Conservation (phyloP, 2,888 invertebrate species). For the Drosophila atroscutellata region DNA sequence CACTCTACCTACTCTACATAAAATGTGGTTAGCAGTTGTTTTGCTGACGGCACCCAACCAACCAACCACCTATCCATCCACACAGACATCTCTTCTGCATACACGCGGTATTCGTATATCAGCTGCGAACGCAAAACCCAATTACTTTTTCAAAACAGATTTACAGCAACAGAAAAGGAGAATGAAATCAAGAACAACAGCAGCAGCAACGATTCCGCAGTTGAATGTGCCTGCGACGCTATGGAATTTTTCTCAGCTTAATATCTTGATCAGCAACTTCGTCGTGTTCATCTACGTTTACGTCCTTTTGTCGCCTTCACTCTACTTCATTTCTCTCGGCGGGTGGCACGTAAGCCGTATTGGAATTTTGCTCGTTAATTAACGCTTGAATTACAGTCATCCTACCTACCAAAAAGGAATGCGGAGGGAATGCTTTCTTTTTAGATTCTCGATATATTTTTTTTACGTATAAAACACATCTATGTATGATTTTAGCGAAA, state of each 20-base stretch:
- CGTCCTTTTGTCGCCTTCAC: constrained; percentile 30
- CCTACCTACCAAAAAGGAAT: constrained; percentile 22
- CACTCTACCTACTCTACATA: constrained; percentile 69
- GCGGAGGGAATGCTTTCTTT: constrained; percentile 15
- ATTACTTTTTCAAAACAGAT: constrained; percentile 73
- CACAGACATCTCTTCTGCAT: constrained; percentile 57
- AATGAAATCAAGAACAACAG: constrained; percentile 10
- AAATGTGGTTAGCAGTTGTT: constrained; percentile 69
- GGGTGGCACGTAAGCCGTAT: constrained; percentile 62
- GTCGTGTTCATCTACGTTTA: constrained; percentile 18
- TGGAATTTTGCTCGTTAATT: constrained; percentile 55
- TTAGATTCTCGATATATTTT: constrained; percentile 9
- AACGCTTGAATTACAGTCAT: constrained; percentile 62
- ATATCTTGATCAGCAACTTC: constrained; percentile 14
- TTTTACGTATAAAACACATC: constrained; percentile 24
- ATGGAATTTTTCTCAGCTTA: constrained; percentile 23
- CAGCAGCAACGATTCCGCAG: constrained; percentile 12
- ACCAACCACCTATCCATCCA: constrained; percentile 65
- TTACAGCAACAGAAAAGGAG: constrained; percentile 60
- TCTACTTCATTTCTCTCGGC: constrained; percentile 19
- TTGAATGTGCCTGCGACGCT: constrained; percentile 46
- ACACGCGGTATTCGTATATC: constrained; percentile 79
- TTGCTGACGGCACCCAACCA: constrained; percentile 60
- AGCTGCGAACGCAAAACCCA: constrained; percentile 76
- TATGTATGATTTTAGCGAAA: constrained; percentile 51